Evolutionary conservation across 2,113 vertebrate genomes (phyloP), one percentile per base, ranked within the genome.

Genomic region (Rhinogobius similis): DNA sequence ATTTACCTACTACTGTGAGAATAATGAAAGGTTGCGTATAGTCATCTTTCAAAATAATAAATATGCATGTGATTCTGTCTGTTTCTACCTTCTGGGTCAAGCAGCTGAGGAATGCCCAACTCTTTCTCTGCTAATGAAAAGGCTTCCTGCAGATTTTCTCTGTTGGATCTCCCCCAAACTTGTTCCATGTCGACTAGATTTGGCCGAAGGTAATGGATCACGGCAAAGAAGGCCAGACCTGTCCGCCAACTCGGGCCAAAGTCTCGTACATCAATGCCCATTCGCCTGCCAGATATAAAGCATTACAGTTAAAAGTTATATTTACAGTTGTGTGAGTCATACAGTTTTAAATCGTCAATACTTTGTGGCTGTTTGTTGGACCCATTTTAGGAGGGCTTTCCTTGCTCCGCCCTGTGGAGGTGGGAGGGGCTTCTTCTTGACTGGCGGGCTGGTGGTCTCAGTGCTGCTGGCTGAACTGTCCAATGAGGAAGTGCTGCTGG

Each of bases 181-280:
- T 73, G 94, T 20, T 98, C 95, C 90, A 99, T 92, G 86, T 99
- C 94, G 29, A 98, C 96, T 24, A 99, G 89, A 72, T 96, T 93
- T 1, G 98, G 98, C 4, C 93, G 95, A 69, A 99, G 95, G 13
- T 96, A 93, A 39, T 95, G 94, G 88, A 99, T 97, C 46, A 99
- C 74, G 0, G 95, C 96, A 70, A 98, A 95, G 88, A 99, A 99
- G 24, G 96, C 97, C 65, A 96, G 75, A 18, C 98, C 98, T 9
- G 90, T 96, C 50, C 96, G 95, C 98, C 98, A 99, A 13, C 97
- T 98, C 52, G 91, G 87, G 20, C 98, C 98, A 62, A 99, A 99
- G 86, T 99, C 97, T 79, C 95, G 98, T 44, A 99, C 94, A 78
- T 99, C 95, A 62, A 98, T 91, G 53, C 95, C 96, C 41, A 87